phyloP scores from a whole-genome alignment of 2,888 invertebrate genomes.

The Hoplodrina ambigua region DNA sequence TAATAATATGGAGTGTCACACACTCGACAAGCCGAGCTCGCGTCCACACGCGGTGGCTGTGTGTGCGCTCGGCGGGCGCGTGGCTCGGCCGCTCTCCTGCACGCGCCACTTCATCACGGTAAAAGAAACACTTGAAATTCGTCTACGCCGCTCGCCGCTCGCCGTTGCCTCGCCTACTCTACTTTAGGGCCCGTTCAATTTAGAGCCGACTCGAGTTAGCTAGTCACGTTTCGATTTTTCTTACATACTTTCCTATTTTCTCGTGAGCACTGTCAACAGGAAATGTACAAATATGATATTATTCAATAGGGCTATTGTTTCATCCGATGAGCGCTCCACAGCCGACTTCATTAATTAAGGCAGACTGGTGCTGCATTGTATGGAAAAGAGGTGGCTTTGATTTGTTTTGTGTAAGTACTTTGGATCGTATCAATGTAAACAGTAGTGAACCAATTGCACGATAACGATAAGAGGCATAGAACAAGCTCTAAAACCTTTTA shows the following conservation, averaged over 20 bases:
- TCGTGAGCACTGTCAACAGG: slow-evolving; percentile 30
- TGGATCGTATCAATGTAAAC: slow-evolving; percentile 34
- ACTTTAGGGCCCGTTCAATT: slow-evolving; percentile 76
- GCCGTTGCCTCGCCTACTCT: slow-evolving; percentile 71
- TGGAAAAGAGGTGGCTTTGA: slow-evolving; percentile 32
- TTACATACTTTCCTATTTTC: slow-evolving; percentile 36
- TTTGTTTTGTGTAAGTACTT: slow-evolving; percentile 32
- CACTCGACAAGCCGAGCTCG: neutral
- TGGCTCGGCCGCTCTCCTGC: slow-evolving; percentile 76
- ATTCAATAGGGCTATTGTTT: slow-evolving; percentile 45
- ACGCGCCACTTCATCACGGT: slow-evolving; percentile 83
- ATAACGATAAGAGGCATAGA: slow-evolving; percentile 28
- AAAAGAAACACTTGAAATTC: slow-evolving; percentile 86
- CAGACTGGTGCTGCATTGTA: slow-evolving; percentile 40
- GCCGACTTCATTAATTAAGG: slow-evolving; percentile 50
- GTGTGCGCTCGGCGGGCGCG: slow-evolving; percentile 48
- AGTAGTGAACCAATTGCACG: slow-evolving; percentile 35
- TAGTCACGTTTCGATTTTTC: slow-evolving; percentile 73
- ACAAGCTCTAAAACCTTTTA: slow-evolving; percentile 42
- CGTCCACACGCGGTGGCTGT: neutral
- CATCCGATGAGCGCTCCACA: slow-evolving; percentile 28
- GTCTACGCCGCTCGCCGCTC: slow-evolving; percentile 78
- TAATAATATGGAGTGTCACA: neutral
- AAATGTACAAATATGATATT: slow-evolving; percentile 36
- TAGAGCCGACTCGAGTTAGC: slow-evolving; percentile 70